A percentile compares a stretch with the other conserved stretches of the same genome.
Evolutionary conservation across 2,888 invertebrate species (phyloP).

Genomic region (Platycheirus rosarum): DNA sequence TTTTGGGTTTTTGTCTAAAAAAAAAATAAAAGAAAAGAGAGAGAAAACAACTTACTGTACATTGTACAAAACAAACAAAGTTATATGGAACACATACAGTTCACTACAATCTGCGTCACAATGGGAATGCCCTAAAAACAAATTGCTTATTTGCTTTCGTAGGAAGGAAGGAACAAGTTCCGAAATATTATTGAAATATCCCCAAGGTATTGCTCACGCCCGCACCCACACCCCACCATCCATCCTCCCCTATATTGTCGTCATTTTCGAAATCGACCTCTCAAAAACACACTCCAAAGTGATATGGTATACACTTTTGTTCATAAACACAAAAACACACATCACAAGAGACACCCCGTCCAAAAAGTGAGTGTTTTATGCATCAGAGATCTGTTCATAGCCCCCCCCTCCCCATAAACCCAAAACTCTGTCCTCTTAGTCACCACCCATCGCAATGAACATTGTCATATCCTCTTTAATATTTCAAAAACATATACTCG

Average conservation of each 20-base stretch:
- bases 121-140: constrained; percentile 65
- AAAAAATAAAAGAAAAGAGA: constrained; percentile 2
- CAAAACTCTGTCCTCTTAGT: neutral
- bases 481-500: constrained; percentile 68
- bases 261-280: constrained; percentile 67
- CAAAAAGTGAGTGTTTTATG: constrained; percentile 26
- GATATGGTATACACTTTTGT: constrained; percentile 51
- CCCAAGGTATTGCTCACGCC: constrained; percentile 35
- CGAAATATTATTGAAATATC: constrained; percentile 66
- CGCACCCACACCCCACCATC: neutral
- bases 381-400: constrained; percentile 43
- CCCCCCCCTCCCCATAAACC: too few species aligned
- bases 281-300: constrained; percentile 67
- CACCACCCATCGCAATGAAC: constrained; percentile 46
- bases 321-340: constrained; percentile 40
- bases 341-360: constrained; percentile 44
- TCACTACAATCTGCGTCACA: constrained; percentile 46
- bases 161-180: constrained; percentile 50
- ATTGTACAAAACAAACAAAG: constrained; percentile 21
- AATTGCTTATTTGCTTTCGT: constrained; percentile 60
- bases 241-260: constrained; percentile 56
- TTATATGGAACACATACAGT: constrained; percentile 12
- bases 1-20: constrained; percentile 41
- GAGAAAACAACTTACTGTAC: neutral
- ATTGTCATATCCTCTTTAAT: constrained; percentile 68